Percentiles rank a stretch among this genome's conserved stretches.
Conservation (phyloP, 2,797 vertebrate genomes). For the Malacoraja senta region DNA sequence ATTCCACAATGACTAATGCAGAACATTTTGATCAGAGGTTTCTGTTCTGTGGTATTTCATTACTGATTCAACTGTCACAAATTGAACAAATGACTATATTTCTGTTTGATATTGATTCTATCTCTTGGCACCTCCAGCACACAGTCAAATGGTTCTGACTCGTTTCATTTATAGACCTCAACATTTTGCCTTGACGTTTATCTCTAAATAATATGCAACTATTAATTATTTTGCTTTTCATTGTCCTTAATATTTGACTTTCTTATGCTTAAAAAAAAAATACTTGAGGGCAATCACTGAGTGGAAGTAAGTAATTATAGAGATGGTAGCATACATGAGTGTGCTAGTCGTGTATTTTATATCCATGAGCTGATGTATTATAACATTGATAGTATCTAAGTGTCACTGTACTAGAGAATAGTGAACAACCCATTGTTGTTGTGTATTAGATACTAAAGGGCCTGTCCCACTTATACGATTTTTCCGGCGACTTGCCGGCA, state of each 20-base stretch:
- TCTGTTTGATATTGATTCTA: background rate
- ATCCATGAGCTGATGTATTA: background rate
- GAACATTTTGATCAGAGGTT: constrained; percentile 18
- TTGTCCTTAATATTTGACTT: background rate
- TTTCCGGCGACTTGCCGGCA: no score
- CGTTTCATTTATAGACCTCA: constrained; percentile 14
- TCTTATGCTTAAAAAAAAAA: background rate
- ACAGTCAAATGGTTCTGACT: constrained; percentile 26
- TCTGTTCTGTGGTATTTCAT: constrained; percentile 10
- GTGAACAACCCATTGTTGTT: background rate
- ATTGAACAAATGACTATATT: constrained; percentile 16
- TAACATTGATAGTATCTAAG: background rate
- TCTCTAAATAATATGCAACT: constrained; percentile 9
- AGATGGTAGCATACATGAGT: background rate
- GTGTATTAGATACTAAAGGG: background rate
- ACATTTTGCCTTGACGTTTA: background rate
- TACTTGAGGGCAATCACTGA: background rate
- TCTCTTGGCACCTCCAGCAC: background rate
- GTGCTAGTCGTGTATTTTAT: background rate
- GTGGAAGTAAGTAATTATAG: background rate
- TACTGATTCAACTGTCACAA: constrained; percentile 29
- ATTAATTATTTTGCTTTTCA: constrained; percentile 15
- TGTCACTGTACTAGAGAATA: background rate
- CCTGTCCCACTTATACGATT: no score
- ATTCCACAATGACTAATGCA: constrained; percentile 3